These are phyloP conservation scores for Rhizomys pruinosus DNA, from an alignment of 2,113 vertebrate species.

Conservation along the genomic window DNA sequence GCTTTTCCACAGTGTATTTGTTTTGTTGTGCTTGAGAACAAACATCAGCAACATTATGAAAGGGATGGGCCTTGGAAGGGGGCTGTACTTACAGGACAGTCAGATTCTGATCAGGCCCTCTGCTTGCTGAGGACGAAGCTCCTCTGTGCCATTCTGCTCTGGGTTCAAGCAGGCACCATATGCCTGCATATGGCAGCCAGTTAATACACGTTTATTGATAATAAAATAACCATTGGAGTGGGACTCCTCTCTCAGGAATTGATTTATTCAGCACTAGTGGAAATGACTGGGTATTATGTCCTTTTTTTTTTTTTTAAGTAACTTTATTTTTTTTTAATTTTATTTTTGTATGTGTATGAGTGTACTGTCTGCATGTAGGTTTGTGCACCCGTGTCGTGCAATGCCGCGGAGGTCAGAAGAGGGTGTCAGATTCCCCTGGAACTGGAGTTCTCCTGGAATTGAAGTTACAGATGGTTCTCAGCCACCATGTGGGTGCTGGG, in stretches of 20 bases:
- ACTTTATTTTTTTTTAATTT: too few relatives aligned
- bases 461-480: too few relatives aligned
- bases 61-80: neutral
- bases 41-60: neutral
- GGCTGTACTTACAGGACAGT: neutral
- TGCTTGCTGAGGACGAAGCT: neutral
- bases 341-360: too few relatives aligned
- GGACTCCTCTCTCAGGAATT: neutral
- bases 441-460: too few relatives aligned
- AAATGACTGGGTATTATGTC: neutral
- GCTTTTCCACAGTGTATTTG: neutral
- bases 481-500: too few relatives aligned
- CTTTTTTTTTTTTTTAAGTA: too few relatives aligned
- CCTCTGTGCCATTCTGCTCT: neutral
- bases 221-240: neutral
- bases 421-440: too few relatives aligned
- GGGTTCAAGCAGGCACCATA: neutral
- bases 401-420: too few relatives aligned
- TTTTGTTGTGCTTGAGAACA: neutral
- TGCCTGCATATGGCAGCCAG: neutral
- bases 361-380: too few relatives aligned
- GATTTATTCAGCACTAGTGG: slow-evolving; percentile 3
- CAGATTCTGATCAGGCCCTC: neutral
- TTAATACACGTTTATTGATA: neutral
- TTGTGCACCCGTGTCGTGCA: too few relatives aligned